These are phyloP conservation scores for Halichoeres trimaculatus DNA, from an alignment of 2,113 vertebrate species.

Conservation along the genomic window DNA sequence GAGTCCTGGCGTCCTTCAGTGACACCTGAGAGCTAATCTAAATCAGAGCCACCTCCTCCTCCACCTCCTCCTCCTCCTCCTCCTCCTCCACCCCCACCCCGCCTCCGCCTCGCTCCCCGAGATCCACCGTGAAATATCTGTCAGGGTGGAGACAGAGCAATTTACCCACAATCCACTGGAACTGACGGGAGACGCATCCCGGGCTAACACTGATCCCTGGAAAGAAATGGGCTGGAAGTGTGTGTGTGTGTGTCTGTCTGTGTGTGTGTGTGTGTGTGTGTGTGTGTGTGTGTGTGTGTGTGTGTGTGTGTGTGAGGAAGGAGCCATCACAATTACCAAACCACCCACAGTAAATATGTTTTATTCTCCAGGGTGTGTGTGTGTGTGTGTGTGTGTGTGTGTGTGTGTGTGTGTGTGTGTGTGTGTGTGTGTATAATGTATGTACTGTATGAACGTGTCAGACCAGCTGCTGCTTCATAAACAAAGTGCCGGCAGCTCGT, in stretches of 20 bases:
- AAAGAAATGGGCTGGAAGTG: constrained; percentile 15
- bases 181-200: constrained; percentile 27
- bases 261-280: constrained; percentile 10
- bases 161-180: constrained; percentile 50
- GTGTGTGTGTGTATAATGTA: constrained; percentile 12
- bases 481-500: constrained; percentile 32
- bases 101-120: not conserved
- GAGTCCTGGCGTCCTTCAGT: not conserved
- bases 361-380: not conserved
- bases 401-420: constrained; percentile 2
- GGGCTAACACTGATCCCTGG: constrained; percentile 35
- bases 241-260: constrained; percentile 17
- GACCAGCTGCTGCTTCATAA: constrained; percentile 51
- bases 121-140: constrained; percentile 57
- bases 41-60: constrained; percentile 30
- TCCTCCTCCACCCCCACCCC: constrained; percentile 36
- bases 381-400: constrained; percentile 5
- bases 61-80: constrained; percentile 18
- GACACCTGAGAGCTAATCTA: constrained; percentile 40
- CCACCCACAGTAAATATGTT: constrained; percentile 9
- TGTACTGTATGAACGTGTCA: constrained; percentile 21
- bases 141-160: constrained; percentile 52
- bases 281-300: too few relatives aligned
- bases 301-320: not conserved
- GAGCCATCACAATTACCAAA: constrained; percentile 36